Percentiles rank a stretch among this genome's conserved stretches.
phyloP scores from a whole-genome alignment of 1,140 invertebrate genomes.

The Paramacrobiotus metropolitanus region DNA sequence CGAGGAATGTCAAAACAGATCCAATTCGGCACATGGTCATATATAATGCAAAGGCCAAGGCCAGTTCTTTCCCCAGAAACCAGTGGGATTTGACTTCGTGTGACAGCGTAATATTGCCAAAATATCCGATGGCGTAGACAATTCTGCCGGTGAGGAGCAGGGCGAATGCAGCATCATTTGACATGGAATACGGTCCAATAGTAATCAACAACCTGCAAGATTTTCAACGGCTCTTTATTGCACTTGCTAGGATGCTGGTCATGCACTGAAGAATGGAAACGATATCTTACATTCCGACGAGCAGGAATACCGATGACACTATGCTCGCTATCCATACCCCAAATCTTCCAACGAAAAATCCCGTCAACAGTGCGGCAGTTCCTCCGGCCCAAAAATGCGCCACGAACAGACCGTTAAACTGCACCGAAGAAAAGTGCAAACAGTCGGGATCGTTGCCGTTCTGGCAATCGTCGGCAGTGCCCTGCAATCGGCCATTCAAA shows the following conservation, averaged over 20 bases:
- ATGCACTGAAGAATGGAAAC: not conserved
- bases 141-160: not conserved
- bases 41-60: not conserved
- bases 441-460: too few relatives aligned
- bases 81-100: not conserved
- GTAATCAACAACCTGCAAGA: not conserved
- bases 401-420: not conserved
- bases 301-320: not conserved
- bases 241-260: not conserved
- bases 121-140: not conserved
- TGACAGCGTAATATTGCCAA: not conserved
- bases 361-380: not conserved
- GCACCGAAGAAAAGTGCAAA: too few relatives aligned
- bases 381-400: not conserved
- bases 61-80: not conserved
- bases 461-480: too few relatives aligned
- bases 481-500: too few relatives aligned
- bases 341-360: not conserved
- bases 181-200: not conserved
- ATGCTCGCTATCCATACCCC: not conserved
- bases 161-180: not conserved
- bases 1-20: too few relatives aligned
- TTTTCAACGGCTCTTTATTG: not conserved
- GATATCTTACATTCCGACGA: not conserved
- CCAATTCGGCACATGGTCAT: too few relatives aligned